phyloP scores from a whole-genome alignment of 2,797 vertebrate species.

The Argentina silus region DNA sequence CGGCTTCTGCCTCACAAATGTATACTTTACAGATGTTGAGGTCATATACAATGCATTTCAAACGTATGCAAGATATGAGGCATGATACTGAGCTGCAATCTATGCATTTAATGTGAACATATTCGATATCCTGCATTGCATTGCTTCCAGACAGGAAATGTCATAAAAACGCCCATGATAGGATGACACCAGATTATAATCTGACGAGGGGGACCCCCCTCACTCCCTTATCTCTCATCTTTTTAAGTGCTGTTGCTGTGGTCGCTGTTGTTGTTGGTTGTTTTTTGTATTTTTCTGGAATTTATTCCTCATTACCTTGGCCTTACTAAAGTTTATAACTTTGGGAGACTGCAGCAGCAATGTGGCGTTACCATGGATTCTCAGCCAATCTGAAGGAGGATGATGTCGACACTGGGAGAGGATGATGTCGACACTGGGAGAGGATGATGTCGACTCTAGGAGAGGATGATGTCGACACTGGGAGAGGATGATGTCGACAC shows the following conservation, averaged over 20 bases:
- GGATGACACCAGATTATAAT: not conserved
- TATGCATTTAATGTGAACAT: conserved; percentile 20
- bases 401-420: conserved; percentile 1
- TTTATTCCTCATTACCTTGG: not conserved
- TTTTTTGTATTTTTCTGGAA: not conserved
- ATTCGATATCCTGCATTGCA: conserved; percentile 11
- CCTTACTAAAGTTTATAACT: not conserved
- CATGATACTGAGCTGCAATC: conserved; percentile 17
- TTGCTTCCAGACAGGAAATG: conserved; percentile 19
- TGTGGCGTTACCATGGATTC: not conserved
- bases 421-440: not conserved
- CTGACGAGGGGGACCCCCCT: not conserved
- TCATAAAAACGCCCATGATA: not conserved
- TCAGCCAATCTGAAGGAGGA: not conserved
- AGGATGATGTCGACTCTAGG: not conserved
- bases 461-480: not conserved
- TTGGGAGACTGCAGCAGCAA: not conserved
- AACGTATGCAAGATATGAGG: not conserved
- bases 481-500: not conserved
- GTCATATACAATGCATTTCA: not conserved
- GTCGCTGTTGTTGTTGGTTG: no score
- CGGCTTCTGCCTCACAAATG: not conserved
- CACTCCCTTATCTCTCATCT: no score
- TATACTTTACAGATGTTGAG: not conserved
- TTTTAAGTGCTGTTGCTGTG: no score